Evolutionary conservation across 1,140 invertebrate species (phyloP), one percentile per base, ranked within the genome.

Genomic region (Lepeophtheirus salmonis): DNA sequence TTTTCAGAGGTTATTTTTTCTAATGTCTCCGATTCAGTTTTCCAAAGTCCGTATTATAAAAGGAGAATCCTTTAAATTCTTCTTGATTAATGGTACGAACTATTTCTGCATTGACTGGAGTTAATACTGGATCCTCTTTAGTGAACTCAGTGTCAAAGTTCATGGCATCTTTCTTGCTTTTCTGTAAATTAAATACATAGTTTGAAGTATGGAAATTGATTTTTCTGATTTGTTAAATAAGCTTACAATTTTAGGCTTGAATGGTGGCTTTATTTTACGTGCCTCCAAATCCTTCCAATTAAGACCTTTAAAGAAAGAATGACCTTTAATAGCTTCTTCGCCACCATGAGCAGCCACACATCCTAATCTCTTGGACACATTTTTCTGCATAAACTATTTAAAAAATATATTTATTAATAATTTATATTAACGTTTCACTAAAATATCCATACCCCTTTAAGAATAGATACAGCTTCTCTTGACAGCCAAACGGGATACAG

Each of bases 91-190:
- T 97, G 64, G 84, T 85, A 63, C 84, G 79, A 51, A 97, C 78
- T 60, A 91, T 83, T 67, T 92, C 88, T 24, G 81, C 74, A 66
- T 90, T 84, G 48, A 97, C 83, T 6, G 94, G 94, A 17, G 95
- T 97, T 60, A 99, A 75, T 17, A 85, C 79, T 3, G 95, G 92
- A 66, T 97, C 92, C 74, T 98, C 95, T 72, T 90, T 90, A 4
- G 95, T 98, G 72, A 99, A 99, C 77, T 98, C 95, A 13, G 91
- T 82, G 75, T 99, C 95, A 75, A 99, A 99, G 77, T 99, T 99
- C 65, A 89, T 80, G 50, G 91, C 91, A 74, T 98, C 95, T 69
- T 88, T 88, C 75, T 89, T 86, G 70, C 83, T 90, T 84, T 91
- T 94, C 94, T 97, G 77, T 25, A 78, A 78, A 67, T 68, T 63